Evolutionary conservation across 2,888 invertebrate species (phyloP).

Genomic region (Lottia scabra): DNA sequence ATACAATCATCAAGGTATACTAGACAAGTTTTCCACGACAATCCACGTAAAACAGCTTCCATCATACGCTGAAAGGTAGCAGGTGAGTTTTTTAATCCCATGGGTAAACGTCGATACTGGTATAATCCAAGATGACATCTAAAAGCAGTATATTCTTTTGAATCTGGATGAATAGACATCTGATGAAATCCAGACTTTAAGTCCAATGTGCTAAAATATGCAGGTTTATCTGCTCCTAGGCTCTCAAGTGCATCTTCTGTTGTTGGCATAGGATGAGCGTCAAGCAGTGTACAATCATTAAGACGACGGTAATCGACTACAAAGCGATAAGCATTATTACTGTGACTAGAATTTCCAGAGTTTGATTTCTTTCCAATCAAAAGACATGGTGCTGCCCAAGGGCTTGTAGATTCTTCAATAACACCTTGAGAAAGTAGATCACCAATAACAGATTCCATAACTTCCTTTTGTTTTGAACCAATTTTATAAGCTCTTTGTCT

Average conservation of each 20-base stretch:
- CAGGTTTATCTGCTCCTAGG: not conserved
- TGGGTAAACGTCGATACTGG: not conserved
- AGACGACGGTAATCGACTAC: conserved; percentile 5
- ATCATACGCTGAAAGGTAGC: conserved; percentile 3
- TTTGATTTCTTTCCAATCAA: not conserved
- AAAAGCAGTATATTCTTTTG: conserved; percentile 1
- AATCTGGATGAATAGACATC: not conserved
- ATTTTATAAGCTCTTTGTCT: conserved; percentile 6
- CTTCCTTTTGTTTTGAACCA: conserved; percentile 6
- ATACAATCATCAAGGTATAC: conserved; percentile 12
- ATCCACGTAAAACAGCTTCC: conserved; percentile 2
- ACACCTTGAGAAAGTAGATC: conserved; percentile 2
- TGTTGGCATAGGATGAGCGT: conserved; percentile 4
- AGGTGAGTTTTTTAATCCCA: conserved; percentile 10
- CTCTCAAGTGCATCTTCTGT: conserved; percentile 2
- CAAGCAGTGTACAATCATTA: conserved; percentile 2
- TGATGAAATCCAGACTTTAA: not conserved
- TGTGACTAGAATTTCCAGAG: not conserved
- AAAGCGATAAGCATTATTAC: not conserved
- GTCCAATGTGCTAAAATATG: conserved; percentile 3
- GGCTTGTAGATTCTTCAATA: conserved; percentile 10
- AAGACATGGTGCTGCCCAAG: conserved; percentile 8
- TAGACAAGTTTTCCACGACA: conserved; percentile 9
- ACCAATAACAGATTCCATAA: not conserved
- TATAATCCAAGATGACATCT: conserved; percentile 7